Evolutionary conservation across 2,888 invertebrate genomes (phyloP), one percentile per base, ranked within the genome.

Genomic region (Gymnoscelis rufifasciata): DNA sequence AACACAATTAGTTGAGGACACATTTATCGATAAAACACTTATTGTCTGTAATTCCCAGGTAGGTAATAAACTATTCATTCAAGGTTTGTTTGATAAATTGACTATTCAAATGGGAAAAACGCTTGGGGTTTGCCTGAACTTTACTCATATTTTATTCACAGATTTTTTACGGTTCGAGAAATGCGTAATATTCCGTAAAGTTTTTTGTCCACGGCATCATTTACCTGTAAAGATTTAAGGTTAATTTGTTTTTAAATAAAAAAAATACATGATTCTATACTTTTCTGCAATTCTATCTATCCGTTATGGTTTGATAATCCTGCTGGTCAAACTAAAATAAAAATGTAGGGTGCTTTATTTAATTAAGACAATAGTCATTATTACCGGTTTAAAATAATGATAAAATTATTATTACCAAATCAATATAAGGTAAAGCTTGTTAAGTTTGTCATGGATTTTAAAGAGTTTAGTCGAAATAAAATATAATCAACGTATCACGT

Each of bases 61-160:
- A 87, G 84, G 72, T 84, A 87, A 88, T 86, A 86, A 86, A 80
- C 74, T 67, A 77, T 78, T 80, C 78, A 71, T 67, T 66, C 62
- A 76, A 83, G 78, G 84, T 84, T 83, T 84, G 83, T 87, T 84
- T 86, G 83, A 81, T 82, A 83, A 86, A 84, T 81, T 86, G 83
- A 86, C 87, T 88, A 87, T 88, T 87, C 83, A 88, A 88, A 87
- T 86, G 83, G 77, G 78, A 74, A 86, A 87, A 88, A 82, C 83
- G 83, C 81, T 86, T 83, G 71, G 79, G 82, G 77, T 82, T 81
- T 80, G 71, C 77, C 73, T 81, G 78, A 86, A 84, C 76, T 86
- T 83, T 71, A 65, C 81, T 84, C 79, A 87, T 87, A 87, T 86
- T 87, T 88, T 83, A 88, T 88, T 87, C 83, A 87, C 81, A 62